Evolutionary conservation across 2,113 vertebrate species (phyloP).

Genomic region (Corythornis vintsioides): DNA sequence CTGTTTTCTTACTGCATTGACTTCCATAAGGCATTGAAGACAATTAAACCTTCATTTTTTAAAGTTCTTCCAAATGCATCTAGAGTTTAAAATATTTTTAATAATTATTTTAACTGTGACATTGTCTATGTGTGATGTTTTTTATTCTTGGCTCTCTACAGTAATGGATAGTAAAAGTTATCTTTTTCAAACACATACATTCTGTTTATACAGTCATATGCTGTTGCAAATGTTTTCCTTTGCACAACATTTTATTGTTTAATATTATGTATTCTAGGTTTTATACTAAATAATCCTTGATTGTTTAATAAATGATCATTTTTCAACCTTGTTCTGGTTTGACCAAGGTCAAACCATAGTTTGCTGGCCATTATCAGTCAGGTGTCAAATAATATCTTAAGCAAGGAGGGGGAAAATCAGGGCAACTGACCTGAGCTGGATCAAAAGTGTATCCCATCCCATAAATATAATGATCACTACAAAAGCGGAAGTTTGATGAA

Average conservation of each 20-base stretch:
- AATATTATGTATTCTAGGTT: not conserved
- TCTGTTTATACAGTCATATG: not conserved
- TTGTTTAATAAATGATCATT: not conserved
- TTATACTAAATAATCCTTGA: not conserved
- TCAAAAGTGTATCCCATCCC: not conserved
- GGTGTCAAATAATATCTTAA: not conserved
- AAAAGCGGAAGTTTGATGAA: not conserved
- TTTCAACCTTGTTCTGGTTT: not conserved
- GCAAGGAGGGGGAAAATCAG: not conserved
- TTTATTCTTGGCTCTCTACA: not conserved
- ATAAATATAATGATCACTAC: not conserved
- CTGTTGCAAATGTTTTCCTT: not conserved
- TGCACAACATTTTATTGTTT: not conserved
- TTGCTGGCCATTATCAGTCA: not conserved
- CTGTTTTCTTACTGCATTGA: constrained; percentile 38
- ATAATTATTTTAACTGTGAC: not conserved
- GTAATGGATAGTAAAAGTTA: not conserved
- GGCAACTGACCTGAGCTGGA: not conserved
- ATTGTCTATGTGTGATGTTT: not conserved
- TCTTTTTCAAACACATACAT: not conserved
- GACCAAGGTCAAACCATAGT: not conserved
- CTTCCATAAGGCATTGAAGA: constrained; percentile 28
- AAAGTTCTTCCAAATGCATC: not conserved
- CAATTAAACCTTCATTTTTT: not conserved
- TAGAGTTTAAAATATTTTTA: not conserved